Evolutionary conservation across 2,888 invertebrate genomes (phyloP), one percentile per base, ranked within the genome.

Genomic region (Brachynemurus nebulosus): DNA sequence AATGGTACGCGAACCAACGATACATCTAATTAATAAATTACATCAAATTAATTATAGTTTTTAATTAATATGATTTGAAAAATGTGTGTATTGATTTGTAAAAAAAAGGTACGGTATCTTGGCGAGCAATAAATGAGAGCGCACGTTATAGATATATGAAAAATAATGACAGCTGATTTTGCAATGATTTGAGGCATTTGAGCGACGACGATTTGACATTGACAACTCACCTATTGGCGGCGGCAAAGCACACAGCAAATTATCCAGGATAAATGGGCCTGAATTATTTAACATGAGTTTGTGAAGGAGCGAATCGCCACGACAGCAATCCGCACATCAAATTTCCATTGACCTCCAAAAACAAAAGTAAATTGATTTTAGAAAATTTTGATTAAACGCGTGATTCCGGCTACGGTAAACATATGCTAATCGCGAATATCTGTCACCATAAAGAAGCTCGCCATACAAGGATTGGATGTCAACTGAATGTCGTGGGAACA

Each of bases 171-270:
- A 30, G 30, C 30, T 30, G 30, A 30, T 12, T 30, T 30, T 30
- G 30, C 30, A 30, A 30, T 36, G 19, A 36, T 17, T 18, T 36
- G 19, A 19, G n/a, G 12, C 12, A 39, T 34, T 30, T 25, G 20
- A 30, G 44, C 30, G 37, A 34, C 34, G 42, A 16, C 42, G 35
- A 42, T 17, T 20, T 42, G 35, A 44, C 44, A 44, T 38, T 44
- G 44, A 44, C 44, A 44, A 44, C 44, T 44, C 44, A 44, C 44
- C 44, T 40, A 40, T 25, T 27, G 40, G 40, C 50, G 60, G 59
- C 50, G 60, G 60, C 55, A 61, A 57, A 54, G 60, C 57, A 55
- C 54, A 57, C 57, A 60, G 59, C 58, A 61, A 54, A 56, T 57
- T 58, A 55, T 59, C 57, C 51, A 61, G 56, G 54, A 58, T 55